Base-by-base conservation (phyloP, 2,113 vertebrate genomes). In the Hiodon alosoides region DNA sequence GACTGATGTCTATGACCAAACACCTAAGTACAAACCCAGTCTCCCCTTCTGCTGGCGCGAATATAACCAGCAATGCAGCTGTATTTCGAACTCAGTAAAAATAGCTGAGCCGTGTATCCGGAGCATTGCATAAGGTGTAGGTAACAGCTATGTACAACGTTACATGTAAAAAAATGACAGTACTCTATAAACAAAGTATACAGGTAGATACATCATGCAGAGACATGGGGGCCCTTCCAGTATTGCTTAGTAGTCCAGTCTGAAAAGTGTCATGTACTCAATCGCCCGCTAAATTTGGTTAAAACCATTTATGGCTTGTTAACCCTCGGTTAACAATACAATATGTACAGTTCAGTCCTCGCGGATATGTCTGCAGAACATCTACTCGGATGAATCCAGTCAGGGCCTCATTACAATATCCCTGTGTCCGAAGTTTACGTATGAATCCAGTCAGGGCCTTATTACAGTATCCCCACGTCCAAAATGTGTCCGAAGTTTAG, bases 101-200 rank as follows among this genome's bases (percentile, higher is more conserved):
- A 86, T 73, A 73, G 62, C 79, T 79, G 81, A 67, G 69, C 81
- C 77, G 78, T 78, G 69, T 81, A 78, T 80, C 31, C 83, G 80
- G 84, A 83, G 84, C 80, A 88, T 81, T 85, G 82, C 84, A 87
- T 85, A 84, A 79, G 83, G 64, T 75, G 73, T 66, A 57, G 77
- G 80, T 89, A 84, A 88, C 69, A 90, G 69, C 68, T 89, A 86
- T 90, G 76, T 87, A 90, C 87, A 90, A 76, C 83, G 77, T 82
- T 78, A 83, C 86, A 85, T 84, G 79, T 90, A 91, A 90, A 90
- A 92, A 80, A 81, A 58, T 51, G 67, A 47, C 77, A 78, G 83
- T 83, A 80, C 72, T 83, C 80, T 85, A 87, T 87, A 81, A 86
- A 91, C 87, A 88, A 83, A 84, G 80, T 88, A 80, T 90, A 87